A percentile compares a stretch with the other conserved stretches of the same genome.
Evolutionary conservation across 2,797 vertebrate species (phyloP).

Genomic region (Philypnodon macrostomus): DNA sequence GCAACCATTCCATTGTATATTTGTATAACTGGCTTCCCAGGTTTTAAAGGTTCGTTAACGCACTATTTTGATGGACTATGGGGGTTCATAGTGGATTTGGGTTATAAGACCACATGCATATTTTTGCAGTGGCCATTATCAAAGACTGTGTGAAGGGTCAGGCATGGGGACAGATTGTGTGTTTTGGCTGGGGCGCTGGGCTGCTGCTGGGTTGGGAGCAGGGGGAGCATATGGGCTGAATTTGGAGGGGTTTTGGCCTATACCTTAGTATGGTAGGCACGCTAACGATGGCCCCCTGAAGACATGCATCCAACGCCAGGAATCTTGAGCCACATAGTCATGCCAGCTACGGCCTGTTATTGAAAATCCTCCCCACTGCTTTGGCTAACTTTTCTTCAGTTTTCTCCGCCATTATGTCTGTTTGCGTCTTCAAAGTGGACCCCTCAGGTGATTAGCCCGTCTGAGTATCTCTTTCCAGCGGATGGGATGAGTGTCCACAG

Average conservation of each 20-base stretch:
- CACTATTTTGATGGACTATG: constrained; percentile 22
- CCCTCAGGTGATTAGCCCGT: constrained; percentile 61
- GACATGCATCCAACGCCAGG: constrained; percentile 60
- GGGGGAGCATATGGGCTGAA: constrained; percentile 72
- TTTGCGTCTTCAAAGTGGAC: constrained; percentile 52
- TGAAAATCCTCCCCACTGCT: constrained; percentile 49
- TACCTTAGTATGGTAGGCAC: constrained; percentile 63
- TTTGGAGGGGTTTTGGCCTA: constrained; percentile 72
- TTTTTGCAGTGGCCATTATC: constrained; percentile 59
- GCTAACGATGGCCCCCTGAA: constrained; percentile 58
- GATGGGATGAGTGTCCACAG: constrained; percentile 63
- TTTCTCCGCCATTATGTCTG: constrained; percentile 40
- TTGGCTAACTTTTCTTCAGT: constrained; percentile 48
- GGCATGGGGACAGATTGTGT: constrained; percentile 75
- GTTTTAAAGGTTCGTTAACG: too few species aligned
- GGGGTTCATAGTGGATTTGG: constrained; percentile 39
- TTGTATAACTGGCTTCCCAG: too few species aligned
- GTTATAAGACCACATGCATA: constrained; percentile 48
- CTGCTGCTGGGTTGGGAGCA: constrained; percentile 46
- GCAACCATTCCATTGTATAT: too few species aligned
- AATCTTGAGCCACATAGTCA: constrained; percentile 49
- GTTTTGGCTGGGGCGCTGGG: constrained; percentile 59
- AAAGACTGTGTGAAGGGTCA: constrained; percentile 55
- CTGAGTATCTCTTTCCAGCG: constrained; percentile 53
- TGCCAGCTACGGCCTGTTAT: constrained; percentile 53